A percentile compares a stretch with the other conserved stretches of the same genome.
phyloP scores from a whole-genome alignment of 2,888 invertebrate genomes.

The Panopea generosa region DNA sequence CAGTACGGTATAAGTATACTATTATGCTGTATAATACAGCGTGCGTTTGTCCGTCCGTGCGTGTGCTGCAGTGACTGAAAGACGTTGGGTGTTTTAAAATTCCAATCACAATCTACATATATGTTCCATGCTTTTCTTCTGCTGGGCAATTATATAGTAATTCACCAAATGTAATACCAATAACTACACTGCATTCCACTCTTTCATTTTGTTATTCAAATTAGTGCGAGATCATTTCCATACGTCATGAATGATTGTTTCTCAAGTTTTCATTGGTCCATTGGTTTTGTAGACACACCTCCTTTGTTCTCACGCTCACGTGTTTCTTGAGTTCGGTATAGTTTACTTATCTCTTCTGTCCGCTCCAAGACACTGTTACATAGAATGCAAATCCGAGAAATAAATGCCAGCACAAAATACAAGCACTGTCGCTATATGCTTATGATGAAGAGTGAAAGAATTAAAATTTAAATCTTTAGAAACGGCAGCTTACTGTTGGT shows the following conservation, averaged over 20 bases:
- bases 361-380: too few species aligned
- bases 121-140: constrained; percentile 9
- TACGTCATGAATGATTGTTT: constrained; percentile 42
- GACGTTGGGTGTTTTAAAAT: constrained; percentile 18
- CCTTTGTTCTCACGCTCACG: constrained; percentile 18
- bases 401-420: too few species aligned
- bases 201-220: constrained; percentile 53
- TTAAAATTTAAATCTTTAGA: constrained; percentile 36
- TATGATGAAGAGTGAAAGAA: neutral
- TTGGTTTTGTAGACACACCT: constrained; percentile 28
- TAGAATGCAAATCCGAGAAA: too few species aligned
- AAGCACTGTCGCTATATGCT: neutral
- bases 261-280: constrained; percentile 30
- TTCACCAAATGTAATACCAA: neutral
- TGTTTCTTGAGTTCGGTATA: too few species aligned
- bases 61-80: constrained; percentile 25
- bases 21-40: neutral
- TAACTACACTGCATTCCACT: neutral
- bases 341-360: too few species aligned
- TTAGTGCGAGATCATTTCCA: constrained; percentile 42
- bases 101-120: neutral
- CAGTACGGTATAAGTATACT: neutral
- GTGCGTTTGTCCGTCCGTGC: constrained; percentile 18
- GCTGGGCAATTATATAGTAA: neutral
- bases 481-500: constrained; percentile 26